These are phyloP conservation scores for Zapus hudsonius DNA, from an alignment of 2,113 vertebrate genomes.

Conservation along the genomic window DNA sequence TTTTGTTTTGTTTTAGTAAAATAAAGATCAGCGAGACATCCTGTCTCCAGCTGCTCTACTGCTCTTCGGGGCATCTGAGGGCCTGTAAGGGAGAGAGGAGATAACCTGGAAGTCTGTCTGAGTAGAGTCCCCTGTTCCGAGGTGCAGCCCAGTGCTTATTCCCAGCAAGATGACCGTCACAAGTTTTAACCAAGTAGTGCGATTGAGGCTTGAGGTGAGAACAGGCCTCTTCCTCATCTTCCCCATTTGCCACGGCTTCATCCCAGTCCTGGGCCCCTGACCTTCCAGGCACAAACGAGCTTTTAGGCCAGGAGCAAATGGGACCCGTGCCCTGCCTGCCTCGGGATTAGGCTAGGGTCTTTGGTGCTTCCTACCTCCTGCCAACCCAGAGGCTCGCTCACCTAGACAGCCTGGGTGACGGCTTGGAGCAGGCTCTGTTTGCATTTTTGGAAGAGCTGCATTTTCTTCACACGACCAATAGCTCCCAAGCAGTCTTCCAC, in stretches of 20 bases:
- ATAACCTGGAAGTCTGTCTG: neutral
- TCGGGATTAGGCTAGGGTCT: slow-evolving; percentile 7
- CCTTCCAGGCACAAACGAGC: neutral
- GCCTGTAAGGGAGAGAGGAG: neutral
- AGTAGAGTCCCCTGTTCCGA: neutral
- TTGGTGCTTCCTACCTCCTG: slow-evolving; percentile 56
- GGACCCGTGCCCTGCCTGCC: neutral
- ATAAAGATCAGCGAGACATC: neutral
- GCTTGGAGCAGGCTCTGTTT: neutral
- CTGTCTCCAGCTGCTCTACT: neutral
- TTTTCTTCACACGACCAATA: neutral
- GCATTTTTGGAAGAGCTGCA: neutral
- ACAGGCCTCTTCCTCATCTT: neutral
- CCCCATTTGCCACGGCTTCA: accelerated
- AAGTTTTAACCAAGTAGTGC: neutral
- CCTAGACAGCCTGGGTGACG: neutral
- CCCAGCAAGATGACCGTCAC: neutral
- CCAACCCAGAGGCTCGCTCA: accelerated
- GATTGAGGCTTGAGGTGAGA: neutral
- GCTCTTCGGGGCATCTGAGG: neutral
- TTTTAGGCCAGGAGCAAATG: neutral
- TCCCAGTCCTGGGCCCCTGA: accelerated
- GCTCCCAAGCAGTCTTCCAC: neutral
- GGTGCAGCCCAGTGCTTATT: accelerated
- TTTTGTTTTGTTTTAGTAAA: neutral